Percentiles rank a stretch among this genome's conserved stretches.
Evolutionary conservation across 2,797 vertebrate species (phyloP).

Genomic region (Fringilla coelebs): DNA sequence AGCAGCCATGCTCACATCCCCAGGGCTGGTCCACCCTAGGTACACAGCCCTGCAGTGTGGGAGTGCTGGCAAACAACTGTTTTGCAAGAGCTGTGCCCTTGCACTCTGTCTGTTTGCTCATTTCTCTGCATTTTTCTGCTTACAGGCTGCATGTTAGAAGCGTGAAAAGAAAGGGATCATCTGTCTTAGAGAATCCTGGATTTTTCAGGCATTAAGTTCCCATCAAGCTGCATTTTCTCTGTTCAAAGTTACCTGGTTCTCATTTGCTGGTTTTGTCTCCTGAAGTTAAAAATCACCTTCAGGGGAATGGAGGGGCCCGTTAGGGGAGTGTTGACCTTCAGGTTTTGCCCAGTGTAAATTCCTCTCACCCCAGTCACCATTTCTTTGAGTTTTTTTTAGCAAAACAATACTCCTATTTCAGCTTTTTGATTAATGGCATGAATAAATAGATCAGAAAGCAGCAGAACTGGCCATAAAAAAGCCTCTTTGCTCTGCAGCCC

Average conservation of each 20-base stretch:
- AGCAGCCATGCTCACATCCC: not conserved
- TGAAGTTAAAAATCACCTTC: slow-evolving; percentile 12
- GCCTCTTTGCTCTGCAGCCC: not conserved
- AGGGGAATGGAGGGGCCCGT: not conserved
- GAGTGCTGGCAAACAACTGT: not conserved
- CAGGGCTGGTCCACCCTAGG: not conserved
- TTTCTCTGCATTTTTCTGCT: not conserved
- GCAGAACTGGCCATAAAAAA: not conserved
- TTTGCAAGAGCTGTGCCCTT: not conserved
- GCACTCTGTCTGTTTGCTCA: not conserved
- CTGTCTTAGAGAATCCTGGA: not conserved
- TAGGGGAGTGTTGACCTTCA: not conserved
- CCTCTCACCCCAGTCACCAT: not conserved
- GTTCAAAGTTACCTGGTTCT: not conserved
- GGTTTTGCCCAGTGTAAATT: slow-evolving; percentile 12
- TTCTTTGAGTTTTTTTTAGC: not conserved
- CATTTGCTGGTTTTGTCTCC: not conserved
- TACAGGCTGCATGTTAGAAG: not conserved
- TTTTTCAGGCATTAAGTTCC: not conserved
- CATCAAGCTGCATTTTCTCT: not conserved
- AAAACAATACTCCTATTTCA: not conserved
- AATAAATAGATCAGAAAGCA: slow-evolving; percentile 26
- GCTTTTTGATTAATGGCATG: slow-evolving; percentile 11
- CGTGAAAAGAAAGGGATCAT: not conserved
- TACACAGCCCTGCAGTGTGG: rapidly evolving